These are phyloP conservation scores for Mycalesis mineus DNA, from an alignment of 2,888 invertebrate genomes.

Conservation along the genomic window DNA sequence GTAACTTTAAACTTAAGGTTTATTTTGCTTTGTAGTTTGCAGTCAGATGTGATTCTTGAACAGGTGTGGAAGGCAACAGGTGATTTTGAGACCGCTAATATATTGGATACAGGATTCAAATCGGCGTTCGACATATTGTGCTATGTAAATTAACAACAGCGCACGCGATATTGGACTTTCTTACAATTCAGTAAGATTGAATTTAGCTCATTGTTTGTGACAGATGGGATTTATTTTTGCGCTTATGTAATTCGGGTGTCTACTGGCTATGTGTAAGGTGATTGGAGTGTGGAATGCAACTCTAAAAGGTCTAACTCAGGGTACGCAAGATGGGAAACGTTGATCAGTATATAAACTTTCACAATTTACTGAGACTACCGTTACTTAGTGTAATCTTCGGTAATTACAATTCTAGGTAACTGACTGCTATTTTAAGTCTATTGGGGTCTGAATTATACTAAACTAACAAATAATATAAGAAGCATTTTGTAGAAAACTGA, in stretches of 20 bases:
- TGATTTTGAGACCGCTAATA: conserved; percentile 72
- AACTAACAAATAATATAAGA: too few relatives aligned
- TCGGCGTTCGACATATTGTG: conserved; percentile 62
- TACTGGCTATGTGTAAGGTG: conserved; percentile 36
- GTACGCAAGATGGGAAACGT: conserved; percentile 20
- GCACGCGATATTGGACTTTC: conserved; percentile 24
- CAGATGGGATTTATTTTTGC: conserved; percentile 49
- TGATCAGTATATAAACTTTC: conserved; percentile 14
- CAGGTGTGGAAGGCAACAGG: conserved; percentile 72
- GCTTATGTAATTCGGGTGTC: conserved; percentile 39
- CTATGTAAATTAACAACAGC: conserved; percentile 40
- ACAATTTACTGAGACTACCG: neutral
- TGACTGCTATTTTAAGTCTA: neutral
- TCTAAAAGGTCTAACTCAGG: conserved; percentile 16
- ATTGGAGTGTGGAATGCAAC: conserved; percentile 27
- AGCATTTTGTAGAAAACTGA: too few relatives aligned
- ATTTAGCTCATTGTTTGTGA: conserved; percentile 32
- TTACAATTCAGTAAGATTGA: conserved; percentile 25
- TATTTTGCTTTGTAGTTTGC: conserved; percentile 32
- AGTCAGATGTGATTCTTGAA: conserved; percentile 73
- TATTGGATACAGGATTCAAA: conserved; percentile 67
- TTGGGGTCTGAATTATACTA: too few relatives aligned
- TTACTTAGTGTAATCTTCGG: neutral
- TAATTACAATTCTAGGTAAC: neutral
- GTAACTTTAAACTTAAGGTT: conserved; percentile 25